phyloP scores from a whole-genome alignment of 2,888 invertebrate genomes.

The Apeira syringaria region DNA sequence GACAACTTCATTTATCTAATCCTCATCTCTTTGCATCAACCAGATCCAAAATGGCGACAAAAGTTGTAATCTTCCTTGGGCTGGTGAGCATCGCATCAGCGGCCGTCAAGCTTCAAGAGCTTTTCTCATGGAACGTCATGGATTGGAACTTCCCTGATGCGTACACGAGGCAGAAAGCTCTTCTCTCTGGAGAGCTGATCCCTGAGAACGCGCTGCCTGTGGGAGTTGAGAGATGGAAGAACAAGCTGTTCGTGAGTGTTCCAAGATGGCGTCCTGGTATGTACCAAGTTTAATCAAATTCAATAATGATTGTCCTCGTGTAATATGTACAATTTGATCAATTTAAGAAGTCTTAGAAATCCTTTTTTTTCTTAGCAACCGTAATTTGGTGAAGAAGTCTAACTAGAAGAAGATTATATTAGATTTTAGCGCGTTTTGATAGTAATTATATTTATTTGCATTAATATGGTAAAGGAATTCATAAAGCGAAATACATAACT shows the following conservation, averaged over 20 bases:
- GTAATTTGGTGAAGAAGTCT: no score
- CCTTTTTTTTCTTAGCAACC: no score
- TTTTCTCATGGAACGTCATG: conserved; percentile 89
- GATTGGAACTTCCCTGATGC: conserved; percentile 90
- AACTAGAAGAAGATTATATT: no score
- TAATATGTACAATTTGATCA: no score
- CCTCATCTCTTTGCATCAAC: no score
- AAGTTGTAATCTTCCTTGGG: conserved; percentile 45
- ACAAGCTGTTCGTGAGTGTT: conserved; percentile 92
- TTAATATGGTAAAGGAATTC: no score
- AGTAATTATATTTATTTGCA: no score
- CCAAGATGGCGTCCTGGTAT: conserved; percentile 92
- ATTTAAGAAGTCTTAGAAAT: no score
- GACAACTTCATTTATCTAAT: no score
- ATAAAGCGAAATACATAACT: no score
- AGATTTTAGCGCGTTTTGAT: no score
- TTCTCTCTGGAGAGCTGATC: conserved; percentile 86
- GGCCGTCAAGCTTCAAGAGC: conserved; percentile 85
- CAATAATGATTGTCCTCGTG: no score
- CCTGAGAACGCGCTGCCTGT: conserved; percentile 92
- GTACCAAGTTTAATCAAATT: conserved; percentile 27
- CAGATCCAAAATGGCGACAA: conserved; percentile 43
- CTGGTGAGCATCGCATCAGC: conserved; percentile 58
- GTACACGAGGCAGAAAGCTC: conserved; percentile 84
- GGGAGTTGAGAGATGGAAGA: conserved; percentile 91